phyloP scores from a whole-genome alignment of 2,797 vertebrate species.

The Protosalanx chinensis region DNA sequence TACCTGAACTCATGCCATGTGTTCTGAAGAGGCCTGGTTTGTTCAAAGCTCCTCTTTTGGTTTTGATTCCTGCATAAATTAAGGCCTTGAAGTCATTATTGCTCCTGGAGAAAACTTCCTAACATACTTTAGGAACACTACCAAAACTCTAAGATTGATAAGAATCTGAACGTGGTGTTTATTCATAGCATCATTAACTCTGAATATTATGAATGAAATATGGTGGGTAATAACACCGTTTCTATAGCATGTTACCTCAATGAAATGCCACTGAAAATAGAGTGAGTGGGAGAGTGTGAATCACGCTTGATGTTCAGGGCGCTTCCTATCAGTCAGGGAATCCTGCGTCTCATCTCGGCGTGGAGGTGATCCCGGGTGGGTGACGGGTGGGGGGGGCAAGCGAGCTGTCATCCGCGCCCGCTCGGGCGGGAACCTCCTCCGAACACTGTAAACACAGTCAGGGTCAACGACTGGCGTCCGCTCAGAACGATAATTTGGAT shows the following conservation, averaged over 20 bases:
- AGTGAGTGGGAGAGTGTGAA: conserved; percentile 79
- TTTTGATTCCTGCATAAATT: background rate
- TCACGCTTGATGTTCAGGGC: conserved; percentile 75
- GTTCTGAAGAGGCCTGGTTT: too few species aligned
- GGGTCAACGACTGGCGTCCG: background rate
- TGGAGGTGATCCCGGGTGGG: conserved; percentile 39
- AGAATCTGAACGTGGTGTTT: background rate
- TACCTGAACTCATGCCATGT: too few species aligned
- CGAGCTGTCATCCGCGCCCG: conserved; percentile 30
- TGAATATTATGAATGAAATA: conserved; percentile 60
- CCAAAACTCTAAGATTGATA: background rate
- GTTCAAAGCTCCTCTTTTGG: background rate
- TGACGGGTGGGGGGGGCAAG: background rate
- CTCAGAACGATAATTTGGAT: background rate
- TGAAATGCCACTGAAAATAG: conserved; percentile 73
- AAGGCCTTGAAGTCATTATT: background rate
- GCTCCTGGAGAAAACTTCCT: background rate
- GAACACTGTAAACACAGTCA: background rate
- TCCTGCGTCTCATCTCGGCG: conserved; percentile 59
- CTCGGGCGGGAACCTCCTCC: conserved; percentile 15
- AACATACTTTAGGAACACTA: background rate
- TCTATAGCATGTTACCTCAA: conserved; percentile 65
- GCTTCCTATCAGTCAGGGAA: conserved; percentile 61
- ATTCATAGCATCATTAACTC: too few species aligned
- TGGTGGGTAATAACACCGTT: conserved; percentile 65